Percentiles rank a stretch among this genome's conserved stretches.
These are phyloP conservation scores for Dasyprocta punctata DNA, from an alignment of 2,113 vertebrate genomes.

Conservation along the genomic window DNA sequence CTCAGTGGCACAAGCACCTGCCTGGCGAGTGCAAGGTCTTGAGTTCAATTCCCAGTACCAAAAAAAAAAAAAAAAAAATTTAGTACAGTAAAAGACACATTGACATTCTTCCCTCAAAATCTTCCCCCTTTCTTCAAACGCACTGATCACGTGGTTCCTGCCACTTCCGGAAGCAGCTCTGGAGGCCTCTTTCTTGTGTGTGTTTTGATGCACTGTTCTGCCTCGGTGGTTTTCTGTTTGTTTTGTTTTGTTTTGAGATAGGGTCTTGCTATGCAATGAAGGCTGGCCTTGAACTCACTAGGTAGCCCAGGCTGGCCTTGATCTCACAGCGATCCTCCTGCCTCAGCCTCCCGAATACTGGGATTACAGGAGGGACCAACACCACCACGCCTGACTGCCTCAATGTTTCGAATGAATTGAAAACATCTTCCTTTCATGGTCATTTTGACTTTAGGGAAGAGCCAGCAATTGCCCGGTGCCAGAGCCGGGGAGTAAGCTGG, in stretches of 20 bases:
- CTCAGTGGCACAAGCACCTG: no score
- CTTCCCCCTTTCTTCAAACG: neutral
- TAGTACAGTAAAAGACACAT: neutral
- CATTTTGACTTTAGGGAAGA: neutral
- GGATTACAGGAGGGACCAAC: neutral
- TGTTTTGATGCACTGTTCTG: neutral
- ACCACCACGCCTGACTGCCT: neutral
- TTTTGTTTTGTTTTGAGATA: neutral
- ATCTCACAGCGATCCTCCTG: neutral
- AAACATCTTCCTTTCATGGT: neutral
- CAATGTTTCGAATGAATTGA: neutral
- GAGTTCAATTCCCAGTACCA: no score
- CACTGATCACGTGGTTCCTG: neutral
- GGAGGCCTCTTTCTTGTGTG: neutral
- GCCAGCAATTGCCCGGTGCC: neutral
- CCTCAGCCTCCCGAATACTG: neutral
- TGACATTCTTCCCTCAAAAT: neutral
- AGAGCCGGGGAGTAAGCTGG: neutral
- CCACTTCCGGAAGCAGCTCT: neutral
- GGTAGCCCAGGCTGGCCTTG: neutral
- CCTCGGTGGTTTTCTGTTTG: neutral
- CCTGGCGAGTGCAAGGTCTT: no score
- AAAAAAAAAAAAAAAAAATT: no score
- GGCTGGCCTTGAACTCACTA: neutral
- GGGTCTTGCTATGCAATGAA: neutral